These are phyloP conservation scores for human DNA, from an alignment of 2,113 vertebrate species.

Conservation along the genomic window GRCh38 chr4:179748001-179748500, in stretches of 20 bases:
- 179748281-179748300: not conserved
- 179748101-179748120: not conserved
- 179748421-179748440: not conserved
- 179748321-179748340: not conserved
- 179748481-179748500: not conserved
- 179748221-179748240: not conserved
- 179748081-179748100: not conserved
- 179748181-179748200: not conserved
- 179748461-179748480: not conserved
- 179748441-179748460: not conserved
- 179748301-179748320: not conserved
- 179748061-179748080: not conserved
- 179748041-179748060: not conserved
- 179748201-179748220: not conserved
- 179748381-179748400: not conserved
- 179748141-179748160: not conserved
- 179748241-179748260: not conserved
- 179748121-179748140: not conserved
- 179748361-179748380: not conserved
- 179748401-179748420: not conserved
- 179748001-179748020: slow-evolving; percentile 64
- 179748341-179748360: not conserved
- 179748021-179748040: not conserved
- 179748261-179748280: not conserved
- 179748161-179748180: not conserved